phyloP scores from a whole-genome alignment of 64 coral and sea anemone species.

The Cladopsammia gracilis region DNA sequence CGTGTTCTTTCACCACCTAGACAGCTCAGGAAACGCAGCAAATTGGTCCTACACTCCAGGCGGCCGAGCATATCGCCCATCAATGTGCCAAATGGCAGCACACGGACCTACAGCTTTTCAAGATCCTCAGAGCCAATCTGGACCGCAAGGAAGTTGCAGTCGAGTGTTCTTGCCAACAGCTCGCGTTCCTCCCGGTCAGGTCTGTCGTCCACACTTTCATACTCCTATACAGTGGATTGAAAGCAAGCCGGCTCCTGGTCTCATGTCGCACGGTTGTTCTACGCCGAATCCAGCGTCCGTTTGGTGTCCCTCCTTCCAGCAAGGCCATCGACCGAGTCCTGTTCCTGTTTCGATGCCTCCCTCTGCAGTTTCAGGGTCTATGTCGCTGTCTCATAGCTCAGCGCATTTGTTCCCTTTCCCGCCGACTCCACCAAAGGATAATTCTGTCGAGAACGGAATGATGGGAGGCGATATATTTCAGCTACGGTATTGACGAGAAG shows the following conservation, averaged over 20 bases:
- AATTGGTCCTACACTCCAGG: slow-evolving; percentile 98
- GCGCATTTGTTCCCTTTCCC: slow-evolving; percentile 95
- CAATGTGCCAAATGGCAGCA: slow-evolving; percentile 99
- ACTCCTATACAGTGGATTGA: slow-evolving; percentile 99
- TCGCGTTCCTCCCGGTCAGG: slow-evolving; percentile 93
- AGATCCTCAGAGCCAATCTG: slow-evolving; percentile 95
- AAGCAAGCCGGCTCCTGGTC: slow-evolving; percentile 92
- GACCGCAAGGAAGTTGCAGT: slow-evolving; percentile 95
- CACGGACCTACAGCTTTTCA: slow-evolving; percentile 98
- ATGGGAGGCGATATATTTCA: slow-evolving; percentile 89
- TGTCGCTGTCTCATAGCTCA: slow-evolving; percentile 76
- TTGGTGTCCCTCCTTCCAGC: slow-evolving; percentile 98
- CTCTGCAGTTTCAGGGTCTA: slow-evolving; percentile 66
- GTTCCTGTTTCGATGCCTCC: slow-evolving; percentile 72
- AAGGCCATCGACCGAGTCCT: slow-evolving; percentile 93
- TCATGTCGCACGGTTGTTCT: slow-evolving; percentile 84
- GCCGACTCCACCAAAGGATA: slow-evolving; percentile 98
- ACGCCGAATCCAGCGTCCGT: slow-evolving; percentile 92
- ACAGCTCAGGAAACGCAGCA: slow-evolving; percentile 95
- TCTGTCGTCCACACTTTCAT: slow-evolving; percentile 98
- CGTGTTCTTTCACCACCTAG: slow-evolving; percentile 99
- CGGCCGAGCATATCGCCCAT: slow-evolving; percentile 91
- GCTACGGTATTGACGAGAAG: slow-evolving; percentile 93
- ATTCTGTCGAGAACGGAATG: slow-evolving; percentile 66
- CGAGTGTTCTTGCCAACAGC: slow-evolving; percentile 99